phyloP scores from a whole-genome alignment of 2,113 vertebrate genomes.

The Notechis scutatus region DNA sequence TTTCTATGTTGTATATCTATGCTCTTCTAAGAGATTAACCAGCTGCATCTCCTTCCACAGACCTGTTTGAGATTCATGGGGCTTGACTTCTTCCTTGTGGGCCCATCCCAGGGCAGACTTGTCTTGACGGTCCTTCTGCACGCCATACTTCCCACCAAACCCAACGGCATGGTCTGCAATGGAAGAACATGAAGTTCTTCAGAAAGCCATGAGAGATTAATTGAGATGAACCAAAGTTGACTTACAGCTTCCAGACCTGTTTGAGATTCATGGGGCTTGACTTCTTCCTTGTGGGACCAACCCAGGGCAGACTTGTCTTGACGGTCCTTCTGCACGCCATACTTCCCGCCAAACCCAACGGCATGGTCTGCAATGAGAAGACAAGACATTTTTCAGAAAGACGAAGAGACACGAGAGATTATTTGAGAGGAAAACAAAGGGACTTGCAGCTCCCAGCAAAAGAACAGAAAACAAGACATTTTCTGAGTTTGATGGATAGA shows the following conservation, averaged over 20 bases:
- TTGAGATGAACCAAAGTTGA: neutral
- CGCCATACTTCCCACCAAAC: neutral
- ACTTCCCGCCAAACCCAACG: slow-evolving; percentile 71
- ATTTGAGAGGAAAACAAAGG: too few species aligned
- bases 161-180: slow-evolving; percentile 46
- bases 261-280: slow-evolving; percentile 45
- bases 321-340: slow-evolving; percentile 79
- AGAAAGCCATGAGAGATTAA: neutral
- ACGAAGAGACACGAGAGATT: too few species aligned
- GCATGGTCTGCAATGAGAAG: slow-evolving; percentile 55
- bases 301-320: slow-evolving; percentile 75
- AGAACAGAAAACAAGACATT: too few species aligned
- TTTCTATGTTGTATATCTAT: neutral
- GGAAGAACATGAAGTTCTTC: neutral
- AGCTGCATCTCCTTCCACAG: neutral
- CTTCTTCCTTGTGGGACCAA: slow-evolving; percentile 66
- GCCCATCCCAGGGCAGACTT: neutral
- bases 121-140: neutral
- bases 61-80: slow-evolving; percentile 46
- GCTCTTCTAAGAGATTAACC: neutral
- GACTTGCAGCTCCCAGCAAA: too few species aligned
- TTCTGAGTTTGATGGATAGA: too few species aligned
- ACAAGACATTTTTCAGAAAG: too few species aligned
- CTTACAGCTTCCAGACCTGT: slow-evolving; percentile 44
- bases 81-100: neutral